Evolutionary conservation across 1,140 invertebrate genomes (phyloP).

Genomic region (Sycophila sp.): DNA sequence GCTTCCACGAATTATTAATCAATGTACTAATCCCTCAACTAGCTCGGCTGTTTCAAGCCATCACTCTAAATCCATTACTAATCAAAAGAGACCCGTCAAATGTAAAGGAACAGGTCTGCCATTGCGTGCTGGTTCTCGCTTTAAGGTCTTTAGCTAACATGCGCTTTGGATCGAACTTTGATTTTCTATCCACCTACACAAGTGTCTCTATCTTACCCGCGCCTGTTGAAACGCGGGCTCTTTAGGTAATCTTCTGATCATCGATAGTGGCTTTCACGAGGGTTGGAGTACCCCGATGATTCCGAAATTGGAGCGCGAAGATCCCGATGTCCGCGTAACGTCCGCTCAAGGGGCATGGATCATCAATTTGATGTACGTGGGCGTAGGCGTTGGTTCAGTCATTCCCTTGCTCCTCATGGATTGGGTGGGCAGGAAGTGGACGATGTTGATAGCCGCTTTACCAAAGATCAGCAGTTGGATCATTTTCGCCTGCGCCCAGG

Average conservation of each 20-base stretch:
- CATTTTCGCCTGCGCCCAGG: conserved; percentile 60
- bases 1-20: no score
- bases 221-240: background rate
- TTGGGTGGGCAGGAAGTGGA: conserved; percentile 68
- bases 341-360: conserved; percentile 52
- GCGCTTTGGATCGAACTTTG: background rate
- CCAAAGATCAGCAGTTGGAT: conserved; percentile 71
- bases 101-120: background rate
- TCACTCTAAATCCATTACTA: conserved; percentile 21
- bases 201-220: background rate
- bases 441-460: conserved; percentile 65
- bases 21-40: conserved; percentile 19
- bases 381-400: conserved; percentile 57
- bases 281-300: conserved; percentile 62
- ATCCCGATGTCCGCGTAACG: conserved; percentile 48
- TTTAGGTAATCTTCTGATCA: conserved; percentile 60
- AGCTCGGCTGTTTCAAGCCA: background rate
- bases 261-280: conserved; percentile 62
- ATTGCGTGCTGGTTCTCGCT: background rate
- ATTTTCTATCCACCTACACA: background rate
- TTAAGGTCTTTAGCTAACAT: background rate
- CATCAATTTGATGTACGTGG: conserved; percentile 61
- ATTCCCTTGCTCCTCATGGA: conserved; percentile 68
- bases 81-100: background rate
- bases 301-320: conserved; percentile 55